Base-by-base conservation (phyloP, 2,797 vertebrate genomes). In the Meda fulgida region DNA sequence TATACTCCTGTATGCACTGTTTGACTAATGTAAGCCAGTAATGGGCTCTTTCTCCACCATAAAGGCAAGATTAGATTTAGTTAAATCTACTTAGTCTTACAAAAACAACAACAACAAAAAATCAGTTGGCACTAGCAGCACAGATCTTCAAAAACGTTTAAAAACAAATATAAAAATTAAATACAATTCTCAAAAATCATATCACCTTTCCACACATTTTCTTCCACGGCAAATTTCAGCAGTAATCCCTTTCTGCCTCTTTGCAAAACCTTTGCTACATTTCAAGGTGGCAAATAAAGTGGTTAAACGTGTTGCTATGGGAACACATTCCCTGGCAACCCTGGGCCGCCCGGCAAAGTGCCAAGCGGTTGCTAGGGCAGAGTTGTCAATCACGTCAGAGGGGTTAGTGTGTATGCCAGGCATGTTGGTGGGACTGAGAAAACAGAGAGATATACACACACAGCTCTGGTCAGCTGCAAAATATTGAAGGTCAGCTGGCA, bases 301-400 rank as follows among this genome's bases (percentile, higher is more conserved):
- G 86, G 80, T 83, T 87, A 83, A 87, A 72, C 53, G 63, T 86
- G 95, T 96, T 95, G 92, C 94, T 91, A 96, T 95, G 94, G 95
- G 88, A 96, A 95, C 94, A 90, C 31, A 89, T 93, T 94, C 93
- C 94, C 90, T 94, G 94, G 94, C 93, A 96, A 95, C 95, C 89
- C 92, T 85, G 93, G 94, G 91, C 92, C 82, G 89, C 93, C 92
- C 94, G 95, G 94, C 93, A 95, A 91, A 86, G 91, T 92, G 94
- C 95, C 95, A 95, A 94, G 92, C 90, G 92, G 94, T 96, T 95
- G 93, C 95, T 91, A 96, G 92, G 93, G 94, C 94, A 95, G 94
- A 93, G 88, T 85, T 94, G 93, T 94, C 94, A 93, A 89, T 94
- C 90, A 86, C 89, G 77, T 89, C 84, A 79, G 72, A 58, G 75